Conservation (phyloP, 2,797 vertebrate species). For the Muscicapa striata region DNA sequence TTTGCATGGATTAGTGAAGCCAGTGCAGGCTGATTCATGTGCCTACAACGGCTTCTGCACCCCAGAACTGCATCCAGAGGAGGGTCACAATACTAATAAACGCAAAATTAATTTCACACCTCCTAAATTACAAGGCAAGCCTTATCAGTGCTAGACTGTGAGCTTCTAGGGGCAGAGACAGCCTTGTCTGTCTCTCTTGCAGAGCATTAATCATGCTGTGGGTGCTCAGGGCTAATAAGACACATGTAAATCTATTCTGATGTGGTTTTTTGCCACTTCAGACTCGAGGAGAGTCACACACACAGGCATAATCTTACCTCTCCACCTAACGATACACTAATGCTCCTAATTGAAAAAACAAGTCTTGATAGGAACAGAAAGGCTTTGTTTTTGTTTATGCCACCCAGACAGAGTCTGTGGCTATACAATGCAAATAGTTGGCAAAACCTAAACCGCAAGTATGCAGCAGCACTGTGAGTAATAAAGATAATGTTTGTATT, state of each 20-base stretch:
- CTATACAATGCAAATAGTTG: conserved; percentile 68
- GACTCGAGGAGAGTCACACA: neutral
- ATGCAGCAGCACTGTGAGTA: conserved; percentile 62
- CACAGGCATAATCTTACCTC: neutral
- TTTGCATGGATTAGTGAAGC: neutral
- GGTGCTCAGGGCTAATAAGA: conserved; percentile 28
- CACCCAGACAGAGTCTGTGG: conserved; percentile 67
- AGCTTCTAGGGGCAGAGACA: conserved; percentile 6
- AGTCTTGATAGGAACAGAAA: conserved; percentile 66
- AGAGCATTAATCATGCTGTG: conserved; percentile 52
- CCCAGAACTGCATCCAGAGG: neutral
- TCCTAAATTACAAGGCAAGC: conserved; percentile 16
- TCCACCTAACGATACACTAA: conserved; percentile 32
- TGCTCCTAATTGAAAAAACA: conserved; percentile 33
- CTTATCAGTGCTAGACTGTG: conserved; percentile 11
- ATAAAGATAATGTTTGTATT: conserved; percentile 70
- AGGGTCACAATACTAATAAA: neutral
- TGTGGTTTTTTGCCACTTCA: conserved; percentile 50
- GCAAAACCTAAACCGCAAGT: conserved; percentile 69
- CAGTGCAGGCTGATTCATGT: neutral
- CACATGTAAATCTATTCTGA: neutral
- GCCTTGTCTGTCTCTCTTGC: conserved; percentile 1
- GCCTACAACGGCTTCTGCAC: neutral
- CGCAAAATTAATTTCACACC: conserved; percentile 38
- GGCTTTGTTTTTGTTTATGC: conserved; percentile 65